Evolutionary conservation across 2,888 invertebrate species (phyloP).

Genomic region (Timandra comae): DNA sequence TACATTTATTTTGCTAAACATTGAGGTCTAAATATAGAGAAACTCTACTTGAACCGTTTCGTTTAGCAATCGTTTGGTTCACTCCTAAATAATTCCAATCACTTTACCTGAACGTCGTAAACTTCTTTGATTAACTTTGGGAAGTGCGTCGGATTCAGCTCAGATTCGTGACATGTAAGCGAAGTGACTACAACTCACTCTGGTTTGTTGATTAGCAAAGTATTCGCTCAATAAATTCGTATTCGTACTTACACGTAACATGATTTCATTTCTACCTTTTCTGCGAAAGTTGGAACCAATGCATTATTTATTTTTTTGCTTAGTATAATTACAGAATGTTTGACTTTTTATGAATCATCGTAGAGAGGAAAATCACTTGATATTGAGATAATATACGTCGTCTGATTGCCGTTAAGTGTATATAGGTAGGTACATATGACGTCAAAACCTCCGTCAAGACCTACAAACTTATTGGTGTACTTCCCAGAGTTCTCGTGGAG

Average conservation of each 20-base stretch:
- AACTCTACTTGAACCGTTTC: slow-evolving; percentile 4
- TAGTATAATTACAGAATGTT: too few relatives aligned
- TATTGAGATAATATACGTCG: slow-evolving; percentile 17
- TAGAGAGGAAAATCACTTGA: slow-evolving; percentile 20
- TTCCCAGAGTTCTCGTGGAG: slow-evolving; percentile 51
- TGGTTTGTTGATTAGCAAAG: slow-evolving; percentile 15
- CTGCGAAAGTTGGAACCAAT: too few relatives aligned
- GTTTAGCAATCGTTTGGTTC: slow-evolving; percentile 31
- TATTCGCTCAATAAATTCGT: too few relatives aligned
- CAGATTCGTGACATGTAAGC: slow-evolving; percentile 52
- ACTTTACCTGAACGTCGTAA: slow-evolving; percentile 42
- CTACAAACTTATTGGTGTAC: slow-evolving; percentile 40
- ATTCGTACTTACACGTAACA: background rate
- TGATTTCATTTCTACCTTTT: too few relatives aligned
- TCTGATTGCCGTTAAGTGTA: slow-evolving; percentile 21
- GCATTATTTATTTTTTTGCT: too few relatives aligned
- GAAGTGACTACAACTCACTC: slow-evolving; percentile 23
- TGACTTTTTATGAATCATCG: slow-evolving; percentile 25
- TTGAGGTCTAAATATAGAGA: background rate
- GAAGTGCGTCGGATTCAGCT: slow-evolving; percentile 38
- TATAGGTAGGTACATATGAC: slow-evolving; percentile 44
- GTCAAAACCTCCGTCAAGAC: slow-evolving; percentile 35
- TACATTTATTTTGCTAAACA: too few relatives aligned
- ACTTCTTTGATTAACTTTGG: slow-evolving; percentile 54
- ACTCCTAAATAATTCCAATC: slow-evolving; percentile 52